Conservation (phyloP, 2,797 vertebrate genomes). For the Enteromius trimaculatus region DNA sequence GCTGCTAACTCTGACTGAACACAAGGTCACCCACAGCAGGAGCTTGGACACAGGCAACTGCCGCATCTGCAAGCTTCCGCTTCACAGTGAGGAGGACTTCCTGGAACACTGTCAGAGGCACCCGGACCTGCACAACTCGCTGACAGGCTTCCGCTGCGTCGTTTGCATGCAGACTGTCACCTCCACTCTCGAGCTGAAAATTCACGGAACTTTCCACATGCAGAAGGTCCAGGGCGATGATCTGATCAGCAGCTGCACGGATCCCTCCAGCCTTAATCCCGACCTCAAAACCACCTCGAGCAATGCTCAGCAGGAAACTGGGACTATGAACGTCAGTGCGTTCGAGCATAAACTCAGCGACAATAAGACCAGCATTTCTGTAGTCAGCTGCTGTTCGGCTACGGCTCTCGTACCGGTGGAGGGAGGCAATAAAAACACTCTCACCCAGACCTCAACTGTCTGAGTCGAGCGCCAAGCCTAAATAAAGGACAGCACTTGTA, state of each 20-base stretch:
- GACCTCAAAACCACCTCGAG: slow-evolving; percentile 85
- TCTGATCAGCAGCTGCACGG: slow-evolving; percentile 73
- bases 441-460: slow-evolving; percentile 32
- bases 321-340: slow-evolving; percentile 66
- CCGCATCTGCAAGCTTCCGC: slow-evolving; percentile 98
- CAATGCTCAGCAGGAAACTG: slow-evolving; percentile 93
- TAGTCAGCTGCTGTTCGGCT: slow-evolving; percentile 30
- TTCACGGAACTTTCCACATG: slow-evolving; percentile 99
- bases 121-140: slow-evolving; percentile 96
- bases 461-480: not conserved
- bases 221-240: slow-evolving; percentile 91
- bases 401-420: slow-evolving; percentile 13
- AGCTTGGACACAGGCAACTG: slow-evolving; percentile 98
- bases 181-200: slow-evolving; percentile 98
- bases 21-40: slow-evolving; percentile 99
- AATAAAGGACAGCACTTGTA: not conserved
- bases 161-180: slow-evolving; percentile 99
- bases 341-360: slow-evolving; percentile 20
- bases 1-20: slow-evolving; percentile 96
- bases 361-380: not conserved
- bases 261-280: slow-evolving; percentile 83
- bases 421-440: slow-evolving; percentile 22
- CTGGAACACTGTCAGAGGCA: slow-evolving; percentile 99
- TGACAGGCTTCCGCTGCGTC: slow-evolving; percentile 98
- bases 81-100: slow-evolving; percentile 97